Percentiles rank a stretch among this genome's conserved stretches.
These are phyloP conservation scores for Hyposmocoma kahamanoa DNA, from an alignment of 1,140 invertebrate genomes.

Conservation along the genomic window DNA sequence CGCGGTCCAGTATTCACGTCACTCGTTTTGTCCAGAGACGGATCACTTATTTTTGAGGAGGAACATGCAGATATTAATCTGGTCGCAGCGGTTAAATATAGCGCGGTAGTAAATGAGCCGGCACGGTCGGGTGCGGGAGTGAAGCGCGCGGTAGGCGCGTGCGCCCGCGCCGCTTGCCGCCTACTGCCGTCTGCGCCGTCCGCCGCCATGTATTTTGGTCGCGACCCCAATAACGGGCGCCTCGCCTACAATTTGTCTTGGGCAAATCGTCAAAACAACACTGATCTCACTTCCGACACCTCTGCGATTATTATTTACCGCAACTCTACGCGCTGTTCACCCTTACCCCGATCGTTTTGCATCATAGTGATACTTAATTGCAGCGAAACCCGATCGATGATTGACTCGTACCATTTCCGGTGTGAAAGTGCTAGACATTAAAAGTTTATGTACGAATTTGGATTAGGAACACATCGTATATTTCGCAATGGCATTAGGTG, in stretches of 20 bases:
- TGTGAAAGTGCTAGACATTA: too few relatives aligned
- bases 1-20: slow-evolving; percentile 40
- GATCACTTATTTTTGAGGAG: slow-evolving; percentile 48
- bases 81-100: slow-evolving; percentile 64
- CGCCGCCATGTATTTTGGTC: slow-evolving; percentile 64
- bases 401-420: too few relatives aligned
- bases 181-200: slow-evolving; percentile 49
- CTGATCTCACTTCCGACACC: slow-evolving; percentile 35
- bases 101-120: slow-evolving; percentile 55
- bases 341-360: too few relatives aligned
- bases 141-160: slow-evolving; percentile 62
- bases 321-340: too few relatives aligned
- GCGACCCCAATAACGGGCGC: slow-evolving; percentile 64
- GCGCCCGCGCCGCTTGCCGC: slow-evolving; percentile 64
- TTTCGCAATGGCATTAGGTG: too few relatives aligned
- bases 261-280: slow-evolving; percentile 60
- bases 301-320: slow-evolving; percentile 19
- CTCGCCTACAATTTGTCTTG: slow-evolving; percentile 68
- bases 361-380: too few relatives aligned
- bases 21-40: slow-evolving; percentile 31
- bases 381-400: too few relatives aligned
- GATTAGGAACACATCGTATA: too few relatives aligned
- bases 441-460: too few relatives aligned
- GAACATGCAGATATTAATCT: slow-evolving; percentile 59
- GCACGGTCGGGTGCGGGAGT: slow-evolving; percentile 41